Conservation (phyloP, 2,113 vertebrate species). For the Camelus dromedarius region DNA sequence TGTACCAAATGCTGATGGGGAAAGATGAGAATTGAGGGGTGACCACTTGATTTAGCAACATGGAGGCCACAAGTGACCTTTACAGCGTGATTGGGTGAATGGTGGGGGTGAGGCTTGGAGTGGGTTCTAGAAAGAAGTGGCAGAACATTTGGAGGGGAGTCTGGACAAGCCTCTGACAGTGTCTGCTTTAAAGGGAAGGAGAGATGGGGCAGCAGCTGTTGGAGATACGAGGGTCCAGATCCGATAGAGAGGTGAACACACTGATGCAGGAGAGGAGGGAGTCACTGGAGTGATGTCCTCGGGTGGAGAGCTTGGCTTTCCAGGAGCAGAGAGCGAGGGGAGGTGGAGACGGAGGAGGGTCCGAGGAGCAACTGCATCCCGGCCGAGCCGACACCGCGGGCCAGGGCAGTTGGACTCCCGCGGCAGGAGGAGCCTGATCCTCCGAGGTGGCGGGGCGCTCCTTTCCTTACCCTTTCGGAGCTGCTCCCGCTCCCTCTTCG, state of each 20-base stretch:
- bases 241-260: background rate
- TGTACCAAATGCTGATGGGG: background rate
- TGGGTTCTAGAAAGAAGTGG: background rate
- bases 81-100: background rate
- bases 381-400: slow-evolving; percentile 46
- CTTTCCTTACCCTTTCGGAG: background rate
- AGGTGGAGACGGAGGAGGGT: slow-evolving; percentile 66
- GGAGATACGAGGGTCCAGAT: background rate
- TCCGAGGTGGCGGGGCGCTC: slow-evolving; percentile 65
- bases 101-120: background rate
- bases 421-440: slow-evolving; percentile 60
- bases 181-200: background rate
- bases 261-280: no score
- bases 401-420: slow-evolving; percentile 33
- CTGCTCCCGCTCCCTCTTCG: background rate
- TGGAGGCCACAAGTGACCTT: background rate
- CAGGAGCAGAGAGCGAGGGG: background rate
- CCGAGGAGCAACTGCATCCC: background rate
- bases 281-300: no score
- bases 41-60: background rate
- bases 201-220: background rate
- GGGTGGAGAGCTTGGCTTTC: no score
- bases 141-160: background rate
- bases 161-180: background rate
- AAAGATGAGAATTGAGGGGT: background rate